Evolutionary conservation across 1,140 invertebrate species (phyloP).

Genomic region (Orius insidiosus): DNA sequence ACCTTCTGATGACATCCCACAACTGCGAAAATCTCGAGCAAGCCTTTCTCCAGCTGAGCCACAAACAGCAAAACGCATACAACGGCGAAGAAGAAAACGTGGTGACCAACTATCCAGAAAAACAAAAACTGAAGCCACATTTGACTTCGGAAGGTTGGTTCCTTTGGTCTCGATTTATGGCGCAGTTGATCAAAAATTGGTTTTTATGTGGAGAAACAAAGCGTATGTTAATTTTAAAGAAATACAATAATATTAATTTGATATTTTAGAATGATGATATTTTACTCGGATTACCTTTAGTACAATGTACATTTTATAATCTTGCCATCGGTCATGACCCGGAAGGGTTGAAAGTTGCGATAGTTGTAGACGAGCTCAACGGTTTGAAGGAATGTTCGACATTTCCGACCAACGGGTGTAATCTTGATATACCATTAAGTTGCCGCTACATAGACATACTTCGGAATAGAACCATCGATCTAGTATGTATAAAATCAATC

Average conservation of each 20-base stretch:
- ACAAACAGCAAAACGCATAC: slow-evolving; percentile 30
- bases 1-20: slow-evolving; percentile 39
- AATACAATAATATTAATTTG: slow-evolving; percentile 1
- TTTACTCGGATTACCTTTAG: slow-evolving; percentile 78
- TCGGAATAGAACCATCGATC: slow-evolving; percentile 35
- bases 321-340: slow-evolving; percentile 83
- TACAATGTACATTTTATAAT: slow-evolving; percentile 87
- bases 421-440: slow-evolving; percentile 39
- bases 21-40: slow-evolving; percentile 51
- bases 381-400: slow-evolving; percentile 20
- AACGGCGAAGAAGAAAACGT: slow-evolving; percentile 11
- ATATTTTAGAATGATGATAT: slow-evolving; percentile 58
- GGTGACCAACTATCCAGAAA: slow-evolving; percentile 12
- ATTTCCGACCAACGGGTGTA: slow-evolving; percentile 35
- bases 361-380: slow-evolving; percentile 63
- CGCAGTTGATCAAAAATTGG: slow-evolving; percentile 21
- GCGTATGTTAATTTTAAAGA: slow-evolving; percentile 26
- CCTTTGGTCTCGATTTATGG: slow-evolving; percentile 19
- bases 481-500: too few species aligned
- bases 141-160: slow-evolving; percentile 16
- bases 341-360: slow-evolving; percentile 55
- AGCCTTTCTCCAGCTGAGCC: slow-evolving; percentile 49
- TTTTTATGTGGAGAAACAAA: slow-evolving; percentile 34
- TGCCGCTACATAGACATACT: slow-evolving; percentile 57
- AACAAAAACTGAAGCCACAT: slow-evolving; percentile 11